Evolutionary conservation across 2,888 invertebrate genomes (phyloP).

Genomic region (Drosophila atripex): DNA sequence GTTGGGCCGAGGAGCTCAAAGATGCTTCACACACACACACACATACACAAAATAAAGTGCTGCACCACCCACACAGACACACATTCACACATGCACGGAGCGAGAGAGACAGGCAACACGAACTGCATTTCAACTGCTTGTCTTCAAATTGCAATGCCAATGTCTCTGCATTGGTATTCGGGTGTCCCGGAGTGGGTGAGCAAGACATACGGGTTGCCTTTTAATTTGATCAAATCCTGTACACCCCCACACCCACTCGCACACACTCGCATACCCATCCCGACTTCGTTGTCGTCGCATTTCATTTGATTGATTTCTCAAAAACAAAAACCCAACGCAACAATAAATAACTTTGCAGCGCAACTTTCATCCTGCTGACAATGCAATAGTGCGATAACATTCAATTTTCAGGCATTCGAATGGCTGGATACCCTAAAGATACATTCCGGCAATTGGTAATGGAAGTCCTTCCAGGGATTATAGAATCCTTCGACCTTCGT

Average conservation of each 20-base stretch:
- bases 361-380: constrained; percentile 76
- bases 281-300: constrained; percentile 34
- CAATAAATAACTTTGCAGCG: constrained; percentile 76
- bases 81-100: constrained; percentile 2
- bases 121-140: constrained; percentile 77
- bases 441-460: background rate
- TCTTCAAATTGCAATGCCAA: constrained; percentile 74
- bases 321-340: constrained; percentile 59
- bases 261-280: too few relatives aligned
- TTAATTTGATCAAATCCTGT: constrained; percentile 74
- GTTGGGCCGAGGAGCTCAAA: constrained; percentile 37
- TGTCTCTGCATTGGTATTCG: constrained; percentile 46
- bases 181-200: constrained; percentile 18
- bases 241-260: constrained; percentile 5
- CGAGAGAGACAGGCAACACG: constrained; percentile 60
- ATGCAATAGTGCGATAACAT: constrained; percentile 39
- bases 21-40: constrained; percentile 40
- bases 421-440: constrained; percentile 13
- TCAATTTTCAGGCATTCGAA: background rate
- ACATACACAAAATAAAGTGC: constrained; percentile 58
- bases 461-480: background rate
- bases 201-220: constrained; percentile 61
- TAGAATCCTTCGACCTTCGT: background rate
- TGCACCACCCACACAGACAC: constrained; percentile 46
- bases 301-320: constrained; percentile 54